Percentiles rank a stretch among this genome's conserved stretches.
These are phyloP conservation scores for Papilio xuthus DNA, from an alignment of 1,140 invertebrate species.

Conservation along the genomic window DNA sequence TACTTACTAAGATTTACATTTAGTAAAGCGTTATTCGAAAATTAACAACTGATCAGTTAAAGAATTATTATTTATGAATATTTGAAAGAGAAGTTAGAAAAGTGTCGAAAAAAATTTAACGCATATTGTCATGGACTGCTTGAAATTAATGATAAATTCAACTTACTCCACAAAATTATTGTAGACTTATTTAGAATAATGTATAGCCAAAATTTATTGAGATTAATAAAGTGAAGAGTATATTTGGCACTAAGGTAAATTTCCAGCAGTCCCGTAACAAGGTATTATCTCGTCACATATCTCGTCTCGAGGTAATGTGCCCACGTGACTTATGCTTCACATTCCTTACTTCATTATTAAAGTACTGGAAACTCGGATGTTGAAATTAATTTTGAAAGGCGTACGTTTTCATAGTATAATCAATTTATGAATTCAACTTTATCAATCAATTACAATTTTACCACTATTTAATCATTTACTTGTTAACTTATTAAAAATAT, in stretches of 20 bases:
- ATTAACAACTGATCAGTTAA: neutral
- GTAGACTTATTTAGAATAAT: neutral
- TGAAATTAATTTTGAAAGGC: neutral
- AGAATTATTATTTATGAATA: neutral
- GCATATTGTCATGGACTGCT: neutral
- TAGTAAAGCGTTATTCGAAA: neutral
- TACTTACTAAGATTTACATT: neutral
- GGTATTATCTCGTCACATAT: slow-evolving; percentile 72
- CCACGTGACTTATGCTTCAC: slow-evolving; percentile 49
- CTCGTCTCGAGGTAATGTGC: slow-evolving; percentile 53
- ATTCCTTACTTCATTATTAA: slow-evolving; percentile 46
- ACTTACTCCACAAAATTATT: neutral
- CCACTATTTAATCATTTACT: no score
- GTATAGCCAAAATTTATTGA: neutral
- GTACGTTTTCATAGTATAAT: neutral
- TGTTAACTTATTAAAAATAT: no score
- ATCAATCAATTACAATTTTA: no score
- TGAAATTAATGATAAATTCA: neutral
- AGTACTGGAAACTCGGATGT: slow-evolving; percentile 9
- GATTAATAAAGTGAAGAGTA: slow-evolving; percentile 47
- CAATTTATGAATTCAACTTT: no score
- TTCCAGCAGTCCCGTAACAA: slow-evolving; percentile 73
- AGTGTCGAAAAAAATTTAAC: neutral
- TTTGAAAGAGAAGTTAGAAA: no score
- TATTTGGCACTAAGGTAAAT: slow-evolving; percentile 75